Base-by-base conservation (phyloP, 2,113 vertebrate genomes). In the Phyllostomus discolor region DNA sequence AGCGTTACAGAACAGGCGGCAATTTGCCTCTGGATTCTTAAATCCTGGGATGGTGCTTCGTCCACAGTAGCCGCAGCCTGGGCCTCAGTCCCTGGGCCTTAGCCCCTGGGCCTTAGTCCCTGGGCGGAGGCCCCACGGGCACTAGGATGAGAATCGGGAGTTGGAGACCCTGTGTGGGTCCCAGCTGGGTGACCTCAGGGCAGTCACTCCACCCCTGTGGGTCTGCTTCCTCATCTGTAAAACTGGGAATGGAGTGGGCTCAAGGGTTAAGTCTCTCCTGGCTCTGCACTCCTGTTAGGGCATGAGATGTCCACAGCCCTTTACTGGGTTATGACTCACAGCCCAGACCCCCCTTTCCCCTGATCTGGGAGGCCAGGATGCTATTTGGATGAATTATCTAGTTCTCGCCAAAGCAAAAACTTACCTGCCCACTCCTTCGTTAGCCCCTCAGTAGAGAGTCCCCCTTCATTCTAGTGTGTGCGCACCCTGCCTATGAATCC, bases 151-250 rank as follows among this genome's bases (percentile, higher is more conserved):
- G 76, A 88, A 52, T 52, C 64, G 52, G 19, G 4, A 33, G 33
- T 35, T 9, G 10, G 46, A 86, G 46, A 38, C 20, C 0, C 4
- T 38, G 59, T 20, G 41, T 2, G 0, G 78, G 35, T 19, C 46
- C 50, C 54, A 43, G 26, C 41, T 66, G 5, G 31, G 54, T 35
- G 62, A 46, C 50, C n/a, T 57, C 33, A 48, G 28, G 46, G 46
- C 7, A 14, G 70, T 76, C 0, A 31, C 15, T 84, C 76, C 1
- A 7, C 15, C 17, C 22, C 10, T 62, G n/a, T 24, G 54, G 1
- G 35, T 70, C 57, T 76, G 35, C 31, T 67, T 84, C 94, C 82
- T 97, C 91, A 94, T 91, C 95, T 96, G 79, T 91, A 95, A 95
- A 90, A 83, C 22, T 12, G 85, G 59, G 10, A 84, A 38, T 10